phyloP scores from a whole-genome alignment of 1,140 invertebrate species.

The Drosophila sp. region DNA sequence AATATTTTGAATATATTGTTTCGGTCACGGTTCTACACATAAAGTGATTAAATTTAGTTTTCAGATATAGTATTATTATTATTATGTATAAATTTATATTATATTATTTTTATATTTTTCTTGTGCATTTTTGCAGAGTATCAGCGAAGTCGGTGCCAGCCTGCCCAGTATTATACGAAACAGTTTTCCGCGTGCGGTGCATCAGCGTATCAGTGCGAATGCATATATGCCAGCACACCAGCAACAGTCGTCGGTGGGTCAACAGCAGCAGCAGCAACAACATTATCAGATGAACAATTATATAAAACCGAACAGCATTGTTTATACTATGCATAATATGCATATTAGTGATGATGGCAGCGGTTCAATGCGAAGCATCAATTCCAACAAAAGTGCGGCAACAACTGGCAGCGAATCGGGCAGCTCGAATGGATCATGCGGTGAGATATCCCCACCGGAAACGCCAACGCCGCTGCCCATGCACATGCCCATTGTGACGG shows the following conservation, averaged over 20 bases:
- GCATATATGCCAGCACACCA: slow-evolving; percentile 67
- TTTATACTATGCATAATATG: slow-evolving; percentile 77
- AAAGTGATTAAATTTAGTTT: no score
- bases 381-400: slow-evolving; percentile 69
- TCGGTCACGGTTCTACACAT: no score
- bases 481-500: slow-evolving; percentile 39
- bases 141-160: slow-evolving; percentile 67
- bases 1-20: no score
- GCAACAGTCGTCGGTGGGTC: slow-evolving; percentile 47
- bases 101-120: no score
- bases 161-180: slow-evolving; percentile 78
- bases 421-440: slow-evolving; percentile 80
- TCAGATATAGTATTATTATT: no score
- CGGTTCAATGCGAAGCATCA: slow-evolving; percentile 58
- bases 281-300: slow-evolving; percentile 68
- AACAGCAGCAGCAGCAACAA: slow-evolving; percentile 76
- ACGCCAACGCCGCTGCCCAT: slow-evolving; percentile 70
- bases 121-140: slow-evolving; percentile 44
- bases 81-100: no score
- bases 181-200: slow-evolving; percentile 66
- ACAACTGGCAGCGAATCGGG: slow-evolving; percentile 81
- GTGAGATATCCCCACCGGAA: slow-evolving; percentile 80
- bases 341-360: slow-evolving; percentile 65
- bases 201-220: slow-evolving; percentile 74
- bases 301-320: slow-evolving; percentile 54